phyloP scores from a whole-genome alignment of 2,113 vertebrate genomes.

The Dipodomys ordii region DNA sequence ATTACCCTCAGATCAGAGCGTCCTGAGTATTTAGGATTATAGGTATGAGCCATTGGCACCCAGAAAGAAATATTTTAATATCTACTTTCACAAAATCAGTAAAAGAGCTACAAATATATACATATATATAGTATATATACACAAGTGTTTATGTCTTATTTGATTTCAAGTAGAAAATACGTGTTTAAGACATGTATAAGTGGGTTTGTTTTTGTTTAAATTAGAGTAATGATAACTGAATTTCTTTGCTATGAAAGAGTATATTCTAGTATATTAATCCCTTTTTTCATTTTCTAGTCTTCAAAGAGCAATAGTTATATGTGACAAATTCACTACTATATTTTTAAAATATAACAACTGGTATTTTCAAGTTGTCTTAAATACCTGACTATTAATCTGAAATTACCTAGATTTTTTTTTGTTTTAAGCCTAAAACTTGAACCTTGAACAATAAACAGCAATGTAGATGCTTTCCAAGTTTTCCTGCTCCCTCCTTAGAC shows the following conservation, averaged over 20 bases:
- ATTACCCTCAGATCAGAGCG: no score
- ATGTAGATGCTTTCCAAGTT: constrained; percentile 78
- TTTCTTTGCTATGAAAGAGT: constrained; percentile 65
- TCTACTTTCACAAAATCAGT: constrained; percentile 45
- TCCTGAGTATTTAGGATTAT: no score
- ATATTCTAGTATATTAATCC: constrained; percentile 63
- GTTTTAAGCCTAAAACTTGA: constrained; percentile 67
- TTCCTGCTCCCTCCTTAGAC: constrained; percentile 74
- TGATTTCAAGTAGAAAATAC: constrained; percentile 58
- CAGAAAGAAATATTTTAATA: constrained; percentile 53
- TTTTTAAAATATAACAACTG: constrained; percentile 42
- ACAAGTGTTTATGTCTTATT: neutral
- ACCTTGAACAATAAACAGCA: constrained; percentile 81
- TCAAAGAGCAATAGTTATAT: constrained; percentile 29
- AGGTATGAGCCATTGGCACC: no score
- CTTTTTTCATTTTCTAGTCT: constrained; percentile 50
- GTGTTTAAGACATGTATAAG: neutral
- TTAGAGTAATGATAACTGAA: constrained; percentile 28
- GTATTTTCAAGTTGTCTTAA: constrained; percentile 47
- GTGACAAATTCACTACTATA: constrained; percentile 6
- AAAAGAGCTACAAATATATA: neutral
- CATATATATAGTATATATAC: no score
- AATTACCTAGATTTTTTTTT: constrained; percentile 55
- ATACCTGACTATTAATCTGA: constrained; percentile 61
- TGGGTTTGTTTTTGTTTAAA: constrained; percentile 37